Percentiles rank a stretch among this genome's conserved stretches.
Evolutionary conservation across 2,113 vertebrate species (phyloP).

Genomic region (Notothenia coriiceps): DNA sequence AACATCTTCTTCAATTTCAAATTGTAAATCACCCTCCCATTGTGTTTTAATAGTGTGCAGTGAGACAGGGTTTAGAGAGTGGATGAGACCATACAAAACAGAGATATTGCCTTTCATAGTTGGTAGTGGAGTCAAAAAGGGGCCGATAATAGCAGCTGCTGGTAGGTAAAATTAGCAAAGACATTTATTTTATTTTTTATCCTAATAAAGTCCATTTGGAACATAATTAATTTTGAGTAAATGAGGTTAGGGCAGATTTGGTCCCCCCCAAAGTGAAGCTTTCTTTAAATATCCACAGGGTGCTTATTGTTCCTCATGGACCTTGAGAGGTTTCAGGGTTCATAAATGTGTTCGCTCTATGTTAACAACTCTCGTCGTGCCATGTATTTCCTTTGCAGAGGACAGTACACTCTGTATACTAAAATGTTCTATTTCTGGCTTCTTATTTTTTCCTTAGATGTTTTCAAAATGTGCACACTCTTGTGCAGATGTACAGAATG

Average conservation of each 20-base stretch:
- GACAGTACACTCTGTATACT: background rate
- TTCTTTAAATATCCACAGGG: slow-evolving; percentile 2
- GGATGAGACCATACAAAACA: too few relatives aligned
- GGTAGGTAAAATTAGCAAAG: too few relatives aligned
- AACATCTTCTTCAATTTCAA: too few relatives aligned
- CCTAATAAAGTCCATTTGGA: background rate
- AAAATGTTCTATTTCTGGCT: background rate
- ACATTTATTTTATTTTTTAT: background rate
- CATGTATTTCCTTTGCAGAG: background rate
- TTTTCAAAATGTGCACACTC: too few relatives aligned
- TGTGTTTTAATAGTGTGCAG: too few relatives aligned
- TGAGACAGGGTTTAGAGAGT: too few relatives aligned
- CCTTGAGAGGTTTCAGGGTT: background rate
- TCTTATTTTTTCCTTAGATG: too few relatives aligned
- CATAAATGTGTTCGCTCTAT: background rate
- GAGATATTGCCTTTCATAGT: too few relatives aligned
- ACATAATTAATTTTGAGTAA: background rate
- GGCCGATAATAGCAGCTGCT: too few relatives aligned
- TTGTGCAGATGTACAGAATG: too few relatives aligned
- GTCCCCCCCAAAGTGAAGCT: background rate
- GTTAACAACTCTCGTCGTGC: background rate
- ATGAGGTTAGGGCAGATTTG: rapidly evolving
- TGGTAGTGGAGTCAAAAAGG: too few relatives aligned
- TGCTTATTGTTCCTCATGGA: background rate
- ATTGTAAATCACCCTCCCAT: too few relatives aligned